These are phyloP conservation scores for Meda fulgida DNA, from an alignment of 2,797 vertebrate species.

Conservation along the genomic window DNA sequence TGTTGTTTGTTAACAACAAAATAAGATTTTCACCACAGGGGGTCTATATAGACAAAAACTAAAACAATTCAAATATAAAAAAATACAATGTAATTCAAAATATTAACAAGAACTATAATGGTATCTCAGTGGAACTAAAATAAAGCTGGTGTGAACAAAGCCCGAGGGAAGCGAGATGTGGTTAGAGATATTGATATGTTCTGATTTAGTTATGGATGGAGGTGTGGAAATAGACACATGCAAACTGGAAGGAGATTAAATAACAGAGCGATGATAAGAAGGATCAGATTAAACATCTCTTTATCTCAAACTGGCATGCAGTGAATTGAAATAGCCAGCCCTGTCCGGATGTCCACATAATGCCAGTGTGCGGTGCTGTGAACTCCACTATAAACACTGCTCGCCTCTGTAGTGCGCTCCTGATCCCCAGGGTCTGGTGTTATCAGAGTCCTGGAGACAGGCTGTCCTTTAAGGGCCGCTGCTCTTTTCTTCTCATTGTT, in stretches of 20 bases:
- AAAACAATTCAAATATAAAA: too few species aligned
- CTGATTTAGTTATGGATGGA: background rate
- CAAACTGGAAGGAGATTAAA: background rate
- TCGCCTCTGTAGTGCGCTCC: background rate
- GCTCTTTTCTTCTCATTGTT: slow-evolving; percentile 25
- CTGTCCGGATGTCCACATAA: background rate
- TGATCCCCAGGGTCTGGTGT: background rate
- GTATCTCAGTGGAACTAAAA: background rate
- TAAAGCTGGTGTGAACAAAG: background rate
- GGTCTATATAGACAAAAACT: background rate
- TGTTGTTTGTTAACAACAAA: too few species aligned
- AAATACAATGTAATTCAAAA: too few species aligned
- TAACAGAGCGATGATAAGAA: background rate
- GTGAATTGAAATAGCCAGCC: background rate
- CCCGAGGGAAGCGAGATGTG: background rate
- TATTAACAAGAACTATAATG: background rate
- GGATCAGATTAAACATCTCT: background rate
- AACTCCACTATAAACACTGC: background rate
- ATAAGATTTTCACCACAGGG: too few species aligned
- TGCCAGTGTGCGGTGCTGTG: background rate
- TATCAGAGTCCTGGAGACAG: background rate
- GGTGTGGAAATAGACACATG: background rate
- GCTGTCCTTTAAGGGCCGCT: slow-evolving; percentile 14
- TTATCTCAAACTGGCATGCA: background rate
- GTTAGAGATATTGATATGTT: background rate